Evolutionary conservation across 1,140 invertebrate species (phyloP), one percentile per base, ranked within the genome.

Genomic region (Gryon sp.): DNA sequence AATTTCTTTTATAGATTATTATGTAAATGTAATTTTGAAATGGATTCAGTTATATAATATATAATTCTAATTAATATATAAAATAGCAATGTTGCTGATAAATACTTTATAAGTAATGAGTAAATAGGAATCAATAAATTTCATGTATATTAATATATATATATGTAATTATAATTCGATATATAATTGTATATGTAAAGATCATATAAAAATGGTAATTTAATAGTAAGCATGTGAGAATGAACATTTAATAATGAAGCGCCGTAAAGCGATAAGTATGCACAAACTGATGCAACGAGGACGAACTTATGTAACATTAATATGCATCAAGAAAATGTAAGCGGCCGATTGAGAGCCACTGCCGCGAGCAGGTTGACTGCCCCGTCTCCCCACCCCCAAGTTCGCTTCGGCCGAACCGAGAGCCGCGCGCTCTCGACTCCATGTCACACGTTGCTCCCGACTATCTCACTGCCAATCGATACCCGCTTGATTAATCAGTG

Each of bases 401-500:
- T 45, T 52, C 41, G 60, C 36, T 45, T 48, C 60, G 43, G 69
- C 63, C 59, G n/a, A n/a, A n/a, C 65, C 68, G 46, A 59, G 28
- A n/a, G n/a, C n/a, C n/a, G 66, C 59, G 62, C 48, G 50, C 73
- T 74, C 62, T 38, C 46, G 30, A 68, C 65, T 75, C 76, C 79
- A 78, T 73, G 79, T 78, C 76, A 80, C 75, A 78, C 76, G 79
- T 73, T 78, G 79, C 53, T 63, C 52, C 2, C 34, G 50, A 32
- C 70, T 78, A 80, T 80, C 76, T 72, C 63, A 1, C 36, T 48
- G 28, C 72, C 53, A 78, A 80, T 80, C 76, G 79, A 80, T 80
- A 76, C 55, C 40, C 76, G 70, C 75, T 80, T 80, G 68, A 80
- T 80, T 76, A 80, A 80, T 80, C 76, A 65, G 46, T 65, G 60